These are phyloP conservation scores for Trachythela sp. DNA, from an alignment of 64 coral and sea anemone genomes.

Conservation along the genomic window DNA sequence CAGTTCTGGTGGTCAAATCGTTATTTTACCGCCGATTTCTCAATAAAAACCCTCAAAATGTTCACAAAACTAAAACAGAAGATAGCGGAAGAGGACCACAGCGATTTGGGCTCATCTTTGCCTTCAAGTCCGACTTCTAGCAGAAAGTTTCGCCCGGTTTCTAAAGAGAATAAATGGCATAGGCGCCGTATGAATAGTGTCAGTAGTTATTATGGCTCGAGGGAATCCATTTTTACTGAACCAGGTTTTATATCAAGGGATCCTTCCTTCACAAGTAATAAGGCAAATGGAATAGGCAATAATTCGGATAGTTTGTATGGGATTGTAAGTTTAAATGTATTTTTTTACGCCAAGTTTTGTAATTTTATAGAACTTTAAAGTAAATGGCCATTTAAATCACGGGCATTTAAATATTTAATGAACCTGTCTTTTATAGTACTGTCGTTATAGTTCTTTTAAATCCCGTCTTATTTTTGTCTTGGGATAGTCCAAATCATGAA, in stretches of 20 bases:
- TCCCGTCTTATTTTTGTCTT: too few relatives aligned
- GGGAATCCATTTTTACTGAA: conserved; percentile 74
- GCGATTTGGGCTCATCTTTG: conserved; percentile 50
- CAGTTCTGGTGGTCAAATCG: not conserved
- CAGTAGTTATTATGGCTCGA: conserved; percentile 92
- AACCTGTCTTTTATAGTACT: not conserved
- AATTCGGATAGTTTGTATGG: conserved; percentile 50
- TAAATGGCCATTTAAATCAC: conserved; percentile 5
- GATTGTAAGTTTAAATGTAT: conserved; percentile 55
- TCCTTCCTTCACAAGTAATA: conserved; percentile 57
- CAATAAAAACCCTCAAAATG: conserved; percentile 26
- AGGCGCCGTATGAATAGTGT: conserved; percentile 77
- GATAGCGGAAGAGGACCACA: conserved; percentile 85
- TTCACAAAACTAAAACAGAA: conserved; percentile 97
- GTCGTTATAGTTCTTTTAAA: not conserved
- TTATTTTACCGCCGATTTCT: not conserved
- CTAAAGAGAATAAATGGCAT: conserved; percentile 93
- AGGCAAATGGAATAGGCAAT: conserved; percentile 43
- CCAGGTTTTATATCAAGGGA: conserved; percentile 57
- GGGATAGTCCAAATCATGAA: too few relatives aligned
- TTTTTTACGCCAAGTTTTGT: not conserved
- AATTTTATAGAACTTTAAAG: not conserved
- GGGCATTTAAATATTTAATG: conserved; percentile 1
- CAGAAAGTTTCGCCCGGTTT: conserved; percentile 66
- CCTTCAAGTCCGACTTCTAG: conserved; percentile 66